Conservation (phyloP, 1,140 invertebrate genomes). For the Drosophila chauvacae region DNA sequence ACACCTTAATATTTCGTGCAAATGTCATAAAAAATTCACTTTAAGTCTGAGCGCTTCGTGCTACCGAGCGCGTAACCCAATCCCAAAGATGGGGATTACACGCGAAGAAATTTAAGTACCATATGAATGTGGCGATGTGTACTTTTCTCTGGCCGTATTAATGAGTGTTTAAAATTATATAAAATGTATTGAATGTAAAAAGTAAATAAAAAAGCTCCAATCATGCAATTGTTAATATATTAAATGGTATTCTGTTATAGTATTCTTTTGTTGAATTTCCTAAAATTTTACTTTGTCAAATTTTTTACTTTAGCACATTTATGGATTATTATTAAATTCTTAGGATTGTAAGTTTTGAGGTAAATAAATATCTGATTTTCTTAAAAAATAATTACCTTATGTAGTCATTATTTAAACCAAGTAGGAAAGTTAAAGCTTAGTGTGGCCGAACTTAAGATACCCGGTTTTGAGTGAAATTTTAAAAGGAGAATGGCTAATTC, state of each 20-base stretch:
- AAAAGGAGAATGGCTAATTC: background rate
- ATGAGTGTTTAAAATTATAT: too few species aligned
- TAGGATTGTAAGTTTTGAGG: background rate
- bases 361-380: background rate
- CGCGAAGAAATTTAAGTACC: conserved; percentile 2
- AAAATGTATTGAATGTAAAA: too few species aligned
- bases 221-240: too few species aligned
- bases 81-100: conserved; percentile 36
- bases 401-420: background rate
- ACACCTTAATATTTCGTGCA: conserved; percentile 81
- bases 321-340: too few species aligned
- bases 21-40: conserved; percentile 78
- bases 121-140: background rate
- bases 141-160: background rate
- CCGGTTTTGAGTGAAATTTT: background rate
- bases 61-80: conserved; percentile 61
- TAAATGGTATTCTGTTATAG: too few species aligned
- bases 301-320: too few species aligned
- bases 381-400: background rate
- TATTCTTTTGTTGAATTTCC: too few species aligned
- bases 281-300: too few species aligned
- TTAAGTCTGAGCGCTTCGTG: conserved; percentile 59
- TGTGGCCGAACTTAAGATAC: background rate
- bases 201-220: too few species aligned
- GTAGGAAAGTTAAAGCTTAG: background rate